Base-by-base conservation (phyloP, 2,888 invertebrate genomes). In the Sericinus montela region DNA sequence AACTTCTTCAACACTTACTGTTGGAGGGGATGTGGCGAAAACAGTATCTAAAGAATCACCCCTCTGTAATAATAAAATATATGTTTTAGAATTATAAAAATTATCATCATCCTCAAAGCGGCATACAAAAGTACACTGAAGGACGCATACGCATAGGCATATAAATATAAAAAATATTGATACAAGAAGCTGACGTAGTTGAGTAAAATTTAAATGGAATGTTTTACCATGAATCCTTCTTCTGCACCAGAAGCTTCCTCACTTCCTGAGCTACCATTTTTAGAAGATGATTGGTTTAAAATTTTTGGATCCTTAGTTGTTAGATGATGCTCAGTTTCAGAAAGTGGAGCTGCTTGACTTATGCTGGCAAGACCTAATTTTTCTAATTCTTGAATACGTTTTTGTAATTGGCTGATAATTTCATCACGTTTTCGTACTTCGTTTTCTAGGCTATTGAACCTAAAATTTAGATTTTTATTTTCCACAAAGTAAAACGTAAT, bases 351-450 rank as follows among this genome's bases (percentile, higher is more conserved):
- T 28, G 57, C 44, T 5, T 64, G 60, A 56, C 53, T 67, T 10
- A 56, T 40, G 1, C 69, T 63, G 15, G 72, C 47, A 14, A 80
- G 54, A 1, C 86, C 86, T 36, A 81, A 54, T 46, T 72, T 79
- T 69, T 94, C 93, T 59, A 94, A 69, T 68, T 94, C 92, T 72
- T 91, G 90, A 63, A 94, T 94, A 64, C 94, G 89, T 59, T 90
- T 89, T 72, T 94, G 94, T 34, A 97, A 89, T 70, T 95, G 93
- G 44, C 90, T 91, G 62, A 97, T 97, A 52, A 96, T 93, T 67
- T 94, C 94, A 70, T 97, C 96, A 30, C 95, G 91, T 64, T 92
- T 93, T 28, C 92, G 89, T n/a, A 97, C 93, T 80, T 96, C 96
- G 53, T 93, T 91, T 77, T 96, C 95, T 72, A 97, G 85, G 56